A percentile compares a stretch with the other conserved stretches of the same genome.
Conservation (phyloP, 2,113 vertebrate species). For the Oophaga pumilio region DNA sequence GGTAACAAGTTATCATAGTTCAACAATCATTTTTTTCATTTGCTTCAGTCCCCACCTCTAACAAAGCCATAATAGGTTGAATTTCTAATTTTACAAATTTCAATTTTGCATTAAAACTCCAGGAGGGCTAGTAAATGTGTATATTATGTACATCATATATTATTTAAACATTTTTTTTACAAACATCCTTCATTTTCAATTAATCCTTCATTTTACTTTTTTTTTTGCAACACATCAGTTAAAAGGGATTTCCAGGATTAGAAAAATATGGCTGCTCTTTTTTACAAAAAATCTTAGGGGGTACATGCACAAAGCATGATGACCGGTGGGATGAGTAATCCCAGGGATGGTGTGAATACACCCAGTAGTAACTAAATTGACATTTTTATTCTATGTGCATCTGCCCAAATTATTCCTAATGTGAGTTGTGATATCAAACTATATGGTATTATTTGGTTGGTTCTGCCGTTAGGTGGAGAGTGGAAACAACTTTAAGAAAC, state of each 20-base stretch:
- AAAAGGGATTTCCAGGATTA: background rate
- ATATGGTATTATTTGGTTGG: background rate
- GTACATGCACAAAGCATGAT: background rate
- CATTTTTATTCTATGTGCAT: no score
- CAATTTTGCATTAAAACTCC: background rate
- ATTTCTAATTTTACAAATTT: background rate
- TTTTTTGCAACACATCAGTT: background rate
- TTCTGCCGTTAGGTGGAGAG: background rate
- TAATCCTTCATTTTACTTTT: background rate
- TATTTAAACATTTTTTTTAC: background rate
- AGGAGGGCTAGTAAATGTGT: background rate
- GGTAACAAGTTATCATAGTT: background rate
- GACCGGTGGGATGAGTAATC: background rate
- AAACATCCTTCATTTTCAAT: slow-evolving; percentile 13
- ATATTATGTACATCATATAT: slow-evolving; percentile 9
- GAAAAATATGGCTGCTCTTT: background rate
- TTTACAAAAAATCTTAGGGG: background rate
- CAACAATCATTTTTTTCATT: background rate
- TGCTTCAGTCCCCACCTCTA: no score
- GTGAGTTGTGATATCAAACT: background rate
- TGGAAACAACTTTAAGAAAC: background rate
- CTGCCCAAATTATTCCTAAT: background rate
- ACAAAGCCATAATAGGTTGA: background rate
- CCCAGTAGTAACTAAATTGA: background rate
- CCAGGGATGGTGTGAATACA: background rate